Percentiles rank a stretch among this genome's conserved stretches.
Evolutionary conservation across 1,140 invertebrate genomes (phyloP).

Genomic region (Formica exsecta): DNA sequence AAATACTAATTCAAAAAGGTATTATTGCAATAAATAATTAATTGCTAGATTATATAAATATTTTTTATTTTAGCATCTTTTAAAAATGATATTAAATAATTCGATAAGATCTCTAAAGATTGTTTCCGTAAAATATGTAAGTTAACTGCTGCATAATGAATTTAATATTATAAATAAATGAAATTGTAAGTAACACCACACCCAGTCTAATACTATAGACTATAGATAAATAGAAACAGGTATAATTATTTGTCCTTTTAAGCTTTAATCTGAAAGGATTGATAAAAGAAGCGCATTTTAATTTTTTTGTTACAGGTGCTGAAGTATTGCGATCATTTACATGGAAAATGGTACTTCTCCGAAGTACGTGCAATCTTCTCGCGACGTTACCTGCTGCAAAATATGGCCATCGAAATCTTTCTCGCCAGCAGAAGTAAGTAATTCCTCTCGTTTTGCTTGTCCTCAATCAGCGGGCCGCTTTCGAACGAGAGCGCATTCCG

Average conservation of each 20-base stretch:
- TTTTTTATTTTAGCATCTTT: constrained; percentile 24
- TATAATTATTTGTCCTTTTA: background rate
- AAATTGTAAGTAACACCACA: background rate
- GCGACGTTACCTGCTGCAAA: constrained; percentile 97
- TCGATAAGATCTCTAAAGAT: background rate
- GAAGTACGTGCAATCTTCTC: constrained; percentile 99
- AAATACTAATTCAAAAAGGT: background rate
- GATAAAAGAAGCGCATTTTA: background rate
- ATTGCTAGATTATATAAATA: background rate
- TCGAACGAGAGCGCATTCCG: constrained; percentile 69
- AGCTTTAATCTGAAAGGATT: background rate
- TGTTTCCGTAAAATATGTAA: background rate
- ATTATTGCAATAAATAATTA: background rate
- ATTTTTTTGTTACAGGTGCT: constrained; percentile 91
- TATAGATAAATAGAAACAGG: background rate
- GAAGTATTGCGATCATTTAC: constrained; percentile 98
- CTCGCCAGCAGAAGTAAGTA: constrained; percentile 98
- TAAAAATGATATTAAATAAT: background rate
- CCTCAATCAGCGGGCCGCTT: constrained; percentile 51
- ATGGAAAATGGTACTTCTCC: constrained; percentile 99
- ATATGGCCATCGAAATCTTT: constrained; percentile 99
- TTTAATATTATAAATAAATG: background rate
- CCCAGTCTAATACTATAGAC: background rate
- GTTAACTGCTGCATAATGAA: background rate
- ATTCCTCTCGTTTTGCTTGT: constrained; percentile 55